These are phyloP conservation scores for Gopherus flavomarginatus DNA, from an alignment of 2,113 vertebrate genomes.

Conservation along the genomic window DNA sequence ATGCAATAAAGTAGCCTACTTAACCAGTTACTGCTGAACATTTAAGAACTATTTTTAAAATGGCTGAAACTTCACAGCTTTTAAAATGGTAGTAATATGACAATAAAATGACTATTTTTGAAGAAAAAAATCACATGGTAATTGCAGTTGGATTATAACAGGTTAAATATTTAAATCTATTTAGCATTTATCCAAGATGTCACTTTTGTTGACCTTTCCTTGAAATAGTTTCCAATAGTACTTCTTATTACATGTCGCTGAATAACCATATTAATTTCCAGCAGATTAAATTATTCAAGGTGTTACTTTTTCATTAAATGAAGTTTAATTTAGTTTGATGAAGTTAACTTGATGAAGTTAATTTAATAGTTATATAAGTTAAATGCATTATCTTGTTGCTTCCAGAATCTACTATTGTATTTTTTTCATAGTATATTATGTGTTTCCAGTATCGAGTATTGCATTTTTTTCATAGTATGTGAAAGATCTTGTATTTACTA, in stretches of 20 bases:
- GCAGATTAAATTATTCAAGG: not conserved
- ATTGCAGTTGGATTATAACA: not conserved
- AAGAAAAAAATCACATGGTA: not conserved
- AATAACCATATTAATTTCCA: not conserved
- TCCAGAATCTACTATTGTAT: not conserved
- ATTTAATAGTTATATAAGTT: not conserved
- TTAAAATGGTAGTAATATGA: not conserved
- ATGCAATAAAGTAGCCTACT: not conserved
- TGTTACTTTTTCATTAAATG: not conserved
- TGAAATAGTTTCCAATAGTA: not conserved
- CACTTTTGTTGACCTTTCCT: not conserved
- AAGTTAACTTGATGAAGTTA: not conserved
- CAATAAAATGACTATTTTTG: not conserved
- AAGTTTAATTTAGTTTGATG: too few relatives aligned
- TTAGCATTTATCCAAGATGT: not conserved
- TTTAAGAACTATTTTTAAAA: not conserved
- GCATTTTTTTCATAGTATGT: not conserved
- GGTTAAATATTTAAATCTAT: not conserved
- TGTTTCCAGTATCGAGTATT: too few relatives aligned
- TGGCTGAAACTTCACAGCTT: not conserved
- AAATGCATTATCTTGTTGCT: not conserved
- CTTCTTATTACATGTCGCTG: not conserved
- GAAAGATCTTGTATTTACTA: not conserved
- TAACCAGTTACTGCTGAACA: not conserved
- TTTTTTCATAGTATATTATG: not conserved